Percentiles rank a stretch among this genome's conserved stretches.
These are phyloP conservation scores for Notodonta dromedarius DNA, from an alignment of 2,888 invertebrate genomes.

Conservation along the genomic window DNA sequence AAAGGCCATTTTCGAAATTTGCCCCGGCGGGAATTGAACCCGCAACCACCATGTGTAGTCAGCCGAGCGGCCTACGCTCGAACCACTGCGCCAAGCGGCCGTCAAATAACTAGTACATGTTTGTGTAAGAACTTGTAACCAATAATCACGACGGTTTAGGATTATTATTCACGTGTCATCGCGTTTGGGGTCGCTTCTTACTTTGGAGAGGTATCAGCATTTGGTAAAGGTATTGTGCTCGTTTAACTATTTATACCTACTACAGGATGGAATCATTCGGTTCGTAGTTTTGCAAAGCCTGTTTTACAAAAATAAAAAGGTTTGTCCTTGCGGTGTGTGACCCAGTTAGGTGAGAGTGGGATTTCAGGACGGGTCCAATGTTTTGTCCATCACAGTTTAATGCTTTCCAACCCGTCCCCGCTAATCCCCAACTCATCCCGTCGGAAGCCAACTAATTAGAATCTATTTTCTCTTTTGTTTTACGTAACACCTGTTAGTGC, in stretches of 20 bases:
- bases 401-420: slow-evolving; percentile 50
- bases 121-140: no score
- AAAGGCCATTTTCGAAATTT: no score
- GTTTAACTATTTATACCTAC: background rate
- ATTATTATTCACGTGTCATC: no score
- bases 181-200: no score
- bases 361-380: slow-evolving; percentile 45
- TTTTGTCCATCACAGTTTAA: slow-evolving; percentile 63
- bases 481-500: slow-evolving; percentile 24
- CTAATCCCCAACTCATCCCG: slow-evolving; percentile 46
- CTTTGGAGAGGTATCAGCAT: no score
- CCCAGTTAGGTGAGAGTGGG: slow-evolving; percentile 49
- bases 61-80: no score
- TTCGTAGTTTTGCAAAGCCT: slow-evolving; percentile 18
- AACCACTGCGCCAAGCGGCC: no score
- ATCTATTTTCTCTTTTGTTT: slow-evolving; percentile 51
- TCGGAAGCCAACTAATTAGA: slow-evolving; percentile 59
- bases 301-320: slow-evolving; percentile 48
- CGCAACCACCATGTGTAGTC: no score
- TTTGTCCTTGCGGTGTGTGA: slow-evolving; percentile 49
- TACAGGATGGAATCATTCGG: background rate
- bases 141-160: no score
- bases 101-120: no score
- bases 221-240: no score
- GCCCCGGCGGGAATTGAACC: no score